A percentile compares a stretch with the other conserved stretches of the same genome.
These are phyloP conservation scores for Microctenopoma stevenorrisi DNA, from an alignment of 2,797 vertebrate genomes.

Conservation along the genomic window DNA sequence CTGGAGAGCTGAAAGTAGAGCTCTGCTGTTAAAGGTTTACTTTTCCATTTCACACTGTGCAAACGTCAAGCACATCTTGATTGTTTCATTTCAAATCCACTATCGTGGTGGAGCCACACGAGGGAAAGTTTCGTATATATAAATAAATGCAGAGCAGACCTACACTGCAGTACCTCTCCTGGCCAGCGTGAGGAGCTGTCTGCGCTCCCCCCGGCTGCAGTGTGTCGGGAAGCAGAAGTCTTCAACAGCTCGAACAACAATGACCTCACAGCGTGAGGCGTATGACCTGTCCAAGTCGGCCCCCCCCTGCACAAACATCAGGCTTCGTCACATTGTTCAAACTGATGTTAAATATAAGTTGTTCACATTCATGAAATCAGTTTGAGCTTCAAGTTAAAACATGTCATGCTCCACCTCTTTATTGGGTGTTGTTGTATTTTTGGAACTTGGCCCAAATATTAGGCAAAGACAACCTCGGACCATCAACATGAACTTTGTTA, in stretches of 20 bases:
- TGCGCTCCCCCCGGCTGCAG: constrained; percentile 82
- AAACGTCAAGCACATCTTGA: not conserved
- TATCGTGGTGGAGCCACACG: no score
- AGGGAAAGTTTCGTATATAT: no score
- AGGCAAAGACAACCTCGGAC: no score
- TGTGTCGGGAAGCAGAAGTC: constrained; percentile 81
- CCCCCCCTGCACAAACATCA: constrained; percentile 29
- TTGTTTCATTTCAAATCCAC: no score
- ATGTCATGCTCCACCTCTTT: no score
- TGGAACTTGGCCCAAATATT: no score
- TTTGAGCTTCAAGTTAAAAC: no score
- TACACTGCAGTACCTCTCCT: constrained; percentile 64
- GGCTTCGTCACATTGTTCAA: not conserved
- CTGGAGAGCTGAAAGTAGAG: constrained; percentile 43
- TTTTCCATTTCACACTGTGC: not conserved
- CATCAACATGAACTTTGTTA: no score
- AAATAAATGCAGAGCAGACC: not conserved
- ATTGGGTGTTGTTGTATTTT: no score
- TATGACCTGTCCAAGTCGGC: constrained; percentile 64
- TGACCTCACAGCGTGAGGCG: constrained; percentile 68
- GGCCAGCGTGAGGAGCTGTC: constrained; percentile 73
- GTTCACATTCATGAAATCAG: no score
- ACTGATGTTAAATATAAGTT: not conserved
- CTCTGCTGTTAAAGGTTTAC: not conserved
- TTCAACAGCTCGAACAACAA: constrained; percentile 69